These are phyloP conservation scores for Tachina grossa DNA, from an alignment of 2,888 invertebrate genomes.

Conservation along the genomic window DNA sequence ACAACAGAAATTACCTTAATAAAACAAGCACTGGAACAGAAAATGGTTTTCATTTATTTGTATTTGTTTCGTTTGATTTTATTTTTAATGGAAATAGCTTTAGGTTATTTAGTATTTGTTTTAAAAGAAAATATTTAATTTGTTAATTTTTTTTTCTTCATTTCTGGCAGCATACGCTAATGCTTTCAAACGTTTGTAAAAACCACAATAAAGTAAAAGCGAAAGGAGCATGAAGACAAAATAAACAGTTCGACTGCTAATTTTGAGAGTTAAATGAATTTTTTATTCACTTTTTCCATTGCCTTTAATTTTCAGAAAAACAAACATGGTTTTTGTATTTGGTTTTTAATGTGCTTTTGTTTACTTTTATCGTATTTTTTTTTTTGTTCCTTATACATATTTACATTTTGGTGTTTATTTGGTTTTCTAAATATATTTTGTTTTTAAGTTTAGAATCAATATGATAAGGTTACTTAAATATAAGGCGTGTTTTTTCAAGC, in stretches of 20 bases:
- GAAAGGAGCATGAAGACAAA: not conserved
- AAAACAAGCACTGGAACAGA: constrained; percentile 8
- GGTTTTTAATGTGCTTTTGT: no score
- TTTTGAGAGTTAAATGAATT: not conserved
- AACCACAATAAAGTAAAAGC: not conserved
- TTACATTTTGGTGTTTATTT: no score
- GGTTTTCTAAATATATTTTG: no score
- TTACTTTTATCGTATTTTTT: no score
- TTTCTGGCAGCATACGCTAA: not conserved
- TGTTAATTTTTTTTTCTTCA: not conserved
- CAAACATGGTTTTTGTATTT: not conserved
- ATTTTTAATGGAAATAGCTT: constrained; percentile 30
- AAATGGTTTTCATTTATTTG: constrained; percentile 10
- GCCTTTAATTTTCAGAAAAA: not conserved
- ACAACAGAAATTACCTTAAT: constrained; percentile 46
- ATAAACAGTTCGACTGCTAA: not conserved
- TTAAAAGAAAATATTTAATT: not conserved
- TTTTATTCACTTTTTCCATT: not conserved
- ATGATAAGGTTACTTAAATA: no score
- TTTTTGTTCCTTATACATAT: no score
- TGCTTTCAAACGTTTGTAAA: not conserved
- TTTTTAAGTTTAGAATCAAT: no score
- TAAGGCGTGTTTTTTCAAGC: no score
- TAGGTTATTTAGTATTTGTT: constrained; percentile 21
- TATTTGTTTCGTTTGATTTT: constrained; percentile 1